phyloP scores from a whole-genome alignment of 1,140 invertebrate species.

The Microplitis mediator region DNA sequence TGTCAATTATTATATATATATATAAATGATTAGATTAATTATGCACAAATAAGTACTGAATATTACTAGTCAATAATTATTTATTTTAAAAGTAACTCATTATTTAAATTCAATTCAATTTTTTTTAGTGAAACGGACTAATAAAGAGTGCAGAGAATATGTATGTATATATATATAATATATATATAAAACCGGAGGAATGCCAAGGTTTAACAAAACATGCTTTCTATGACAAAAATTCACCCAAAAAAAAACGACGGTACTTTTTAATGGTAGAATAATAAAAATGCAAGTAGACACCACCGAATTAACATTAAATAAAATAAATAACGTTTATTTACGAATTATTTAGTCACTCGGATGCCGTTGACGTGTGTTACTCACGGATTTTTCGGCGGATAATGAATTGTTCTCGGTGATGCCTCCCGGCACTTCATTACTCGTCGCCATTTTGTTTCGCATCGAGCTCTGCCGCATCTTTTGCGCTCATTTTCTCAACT shows the following conservation, averaged over 20 bases:
- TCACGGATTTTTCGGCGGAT: slow-evolving; percentile 48
- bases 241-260: not conserved
- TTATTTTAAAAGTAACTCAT: too few relatives aligned
- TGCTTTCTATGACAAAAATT: not conserved
- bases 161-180: too few relatives aligned
- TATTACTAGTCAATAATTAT: too few relatives aligned
- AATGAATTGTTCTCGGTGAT: slow-evolving; percentile 46
- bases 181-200: not conserved
- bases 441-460: slow-evolving; percentile 54
- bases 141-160: too few relatives aligned
- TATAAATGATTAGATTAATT: too few relatives aligned
- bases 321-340: not conserved
- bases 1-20: slow-evolving; percentile 1
- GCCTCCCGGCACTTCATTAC: slow-evolving; percentile 56
- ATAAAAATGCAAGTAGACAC: not conserved
- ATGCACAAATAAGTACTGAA: too few relatives aligned
- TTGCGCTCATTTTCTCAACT: not conserved
- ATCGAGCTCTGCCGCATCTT: not conserved
- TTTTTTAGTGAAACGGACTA: not conserved
- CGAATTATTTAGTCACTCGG: not conserved
- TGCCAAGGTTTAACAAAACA: not conserved
- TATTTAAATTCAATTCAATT: not conserved
- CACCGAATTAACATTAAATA: not conserved
- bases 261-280: not conserved
- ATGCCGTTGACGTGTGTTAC: slow-evolving; percentile 27